A percentile compares a stretch with the other conserved stretches of the same genome.
phyloP scores from a whole-genome alignment of 2,888 invertebrate genomes.

The Stenoptilia bipunctidactyla region DNA sequence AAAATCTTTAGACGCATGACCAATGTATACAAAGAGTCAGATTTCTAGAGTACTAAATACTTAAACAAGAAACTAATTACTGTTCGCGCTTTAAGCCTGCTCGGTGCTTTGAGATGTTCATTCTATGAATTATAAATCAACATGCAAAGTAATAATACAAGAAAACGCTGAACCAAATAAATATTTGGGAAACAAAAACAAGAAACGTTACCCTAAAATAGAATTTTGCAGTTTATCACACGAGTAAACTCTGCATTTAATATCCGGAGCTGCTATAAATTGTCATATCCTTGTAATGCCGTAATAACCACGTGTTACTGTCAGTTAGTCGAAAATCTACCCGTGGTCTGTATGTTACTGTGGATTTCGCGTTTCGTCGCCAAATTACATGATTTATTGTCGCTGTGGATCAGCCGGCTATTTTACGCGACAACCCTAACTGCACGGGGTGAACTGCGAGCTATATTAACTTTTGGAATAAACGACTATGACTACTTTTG shows the following conservation, averaged over 20 bases:
- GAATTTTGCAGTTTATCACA: slow-evolving; percentile 34
- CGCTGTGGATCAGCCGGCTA: slow-evolving; percentile 39
- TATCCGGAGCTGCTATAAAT: slow-evolving; percentile 36
- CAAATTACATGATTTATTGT: slow-evolving; percentile 68
- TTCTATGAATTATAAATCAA: too few species aligned
- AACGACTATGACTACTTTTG: too few species aligned
- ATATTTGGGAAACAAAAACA: slow-evolving; percentile 9
- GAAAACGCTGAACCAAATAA: neutral
- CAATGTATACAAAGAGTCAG: neutral
- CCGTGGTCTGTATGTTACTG: slow-evolving; percentile 27
- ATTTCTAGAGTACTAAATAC: too few species aligned
- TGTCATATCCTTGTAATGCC: slow-evolving; percentile 46
- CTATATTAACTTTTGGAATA: neutral
- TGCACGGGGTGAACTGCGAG: slow-evolving; percentile 19
- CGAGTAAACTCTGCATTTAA: slow-evolving; percentile 38
- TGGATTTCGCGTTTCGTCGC: slow-evolving; percentile 47
- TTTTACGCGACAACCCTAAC: slow-evolving; percentile 12
- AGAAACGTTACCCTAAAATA: slow-evolving; percentile 25
- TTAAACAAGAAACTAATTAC: too few species aligned
- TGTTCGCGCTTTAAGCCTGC: too few species aligned
- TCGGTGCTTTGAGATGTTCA: too few species aligned
- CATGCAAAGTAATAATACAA: too few species aligned
- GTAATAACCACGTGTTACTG: slow-evolving; percentile 53
- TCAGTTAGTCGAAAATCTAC: slow-evolving; percentile 50
- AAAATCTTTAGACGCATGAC: neutral